phyloP scores from a whole-genome alignment of 2,113 vertebrate species.

The Thamnaconus septentrionalis region DNA sequence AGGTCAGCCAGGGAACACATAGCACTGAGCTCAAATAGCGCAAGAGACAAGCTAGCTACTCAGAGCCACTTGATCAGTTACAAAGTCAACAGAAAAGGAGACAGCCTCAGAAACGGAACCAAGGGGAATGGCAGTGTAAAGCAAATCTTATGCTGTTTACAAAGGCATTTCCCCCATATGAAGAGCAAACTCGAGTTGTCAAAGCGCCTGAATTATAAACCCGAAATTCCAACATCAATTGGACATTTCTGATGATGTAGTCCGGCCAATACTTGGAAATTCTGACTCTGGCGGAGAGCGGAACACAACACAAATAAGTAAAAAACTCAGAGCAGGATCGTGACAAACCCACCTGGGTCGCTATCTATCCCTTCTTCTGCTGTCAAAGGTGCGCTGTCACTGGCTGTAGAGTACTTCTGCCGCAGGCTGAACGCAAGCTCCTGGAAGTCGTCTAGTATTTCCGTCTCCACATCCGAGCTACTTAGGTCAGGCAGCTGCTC shows the following conservation, averaged over 20 bases:
- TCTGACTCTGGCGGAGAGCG: not conserved
- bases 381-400: constrained; percentile 70
- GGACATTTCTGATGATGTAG: no score
- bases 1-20: not conserved
- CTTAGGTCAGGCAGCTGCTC: constrained; percentile 60
- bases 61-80: not conserved
- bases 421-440: constrained; percentile 87
- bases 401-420: constrained; percentile 78
- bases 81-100: no score
- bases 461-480: constrained; percentile 80
- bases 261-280: no score
- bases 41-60: not conserved
- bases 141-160: no score
- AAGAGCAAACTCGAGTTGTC: no score
- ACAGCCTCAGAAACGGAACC: no score
- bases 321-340: not conserved
- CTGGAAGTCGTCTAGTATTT: constrained; percentile 87
- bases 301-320: not conserved
- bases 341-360: constrained; percentile 52
- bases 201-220: no score
- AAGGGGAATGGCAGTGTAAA: no score
- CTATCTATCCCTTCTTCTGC: constrained; percentile 28
- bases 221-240: no score
- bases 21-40: not conserved
- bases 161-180: no score